phyloP scores from a whole-genome alignment of 2,797 vertebrate genomes.

The Arnoldichthys spilopterus region DNA sequence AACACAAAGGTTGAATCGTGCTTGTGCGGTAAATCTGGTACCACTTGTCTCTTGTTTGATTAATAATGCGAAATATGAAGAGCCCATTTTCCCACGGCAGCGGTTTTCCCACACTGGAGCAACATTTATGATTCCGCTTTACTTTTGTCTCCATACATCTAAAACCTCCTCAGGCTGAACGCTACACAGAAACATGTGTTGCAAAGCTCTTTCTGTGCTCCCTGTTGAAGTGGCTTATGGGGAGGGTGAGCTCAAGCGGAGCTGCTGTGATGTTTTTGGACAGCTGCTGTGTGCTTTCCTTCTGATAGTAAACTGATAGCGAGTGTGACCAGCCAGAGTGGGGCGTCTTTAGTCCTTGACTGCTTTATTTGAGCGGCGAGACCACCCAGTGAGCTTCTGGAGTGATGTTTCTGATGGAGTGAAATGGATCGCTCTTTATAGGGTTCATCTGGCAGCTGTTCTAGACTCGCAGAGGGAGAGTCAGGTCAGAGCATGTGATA shows the following conservation, averaged over 20 bases:
- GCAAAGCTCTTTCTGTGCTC: neutral
- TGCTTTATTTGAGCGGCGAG: neutral
- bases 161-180: neutral
- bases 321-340: neutral
- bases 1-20: neutral
- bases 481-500: slow-evolving; percentile 5
- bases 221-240: neutral
- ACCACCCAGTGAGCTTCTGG: neutral
- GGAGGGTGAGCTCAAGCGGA: neutral
- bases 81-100: neutral
- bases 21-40: neutral
- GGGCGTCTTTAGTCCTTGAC: neutral
- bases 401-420: neutral
- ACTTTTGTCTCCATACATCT: neutral
- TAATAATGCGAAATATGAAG: neutral
- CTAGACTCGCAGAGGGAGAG: neutral
- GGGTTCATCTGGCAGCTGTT: neutral
- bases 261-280: neutral
- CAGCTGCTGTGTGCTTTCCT: slow-evolving; percentile 4
- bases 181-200: neutral
- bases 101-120: neutral
- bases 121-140: neutral
- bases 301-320: slow-evolving; percentile 16
- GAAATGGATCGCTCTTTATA: neutral
- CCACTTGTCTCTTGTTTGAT: neutral